phyloP scores from a whole-genome alignment of 2,797 vertebrate genomes.

The Melanotaenia trifasciata region DNA sequence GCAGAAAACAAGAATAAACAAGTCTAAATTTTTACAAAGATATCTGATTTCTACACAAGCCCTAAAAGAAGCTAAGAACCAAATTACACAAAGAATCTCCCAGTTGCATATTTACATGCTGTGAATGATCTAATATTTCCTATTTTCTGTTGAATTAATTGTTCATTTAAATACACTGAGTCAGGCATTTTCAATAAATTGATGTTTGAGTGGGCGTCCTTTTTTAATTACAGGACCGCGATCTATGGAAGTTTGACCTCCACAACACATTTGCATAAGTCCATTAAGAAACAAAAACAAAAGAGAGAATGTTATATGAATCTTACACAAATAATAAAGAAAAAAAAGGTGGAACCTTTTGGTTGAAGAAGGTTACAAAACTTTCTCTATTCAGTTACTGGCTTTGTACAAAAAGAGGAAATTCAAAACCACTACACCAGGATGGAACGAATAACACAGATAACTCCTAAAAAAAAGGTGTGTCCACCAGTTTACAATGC shows the following conservation, averaged over 20 bases:
- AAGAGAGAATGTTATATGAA: neutral
- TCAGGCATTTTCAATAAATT: too few relatives aligned
- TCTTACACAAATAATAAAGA: too few relatives aligned
- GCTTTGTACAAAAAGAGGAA: neutral
- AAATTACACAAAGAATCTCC: too few relatives aligned
- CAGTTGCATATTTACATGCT: too few relatives aligned
- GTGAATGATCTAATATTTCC: neutral
- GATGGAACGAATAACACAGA: neutral
- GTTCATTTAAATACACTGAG: too few relatives aligned
- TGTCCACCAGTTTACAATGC: neutral
- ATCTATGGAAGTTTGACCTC: neutral
- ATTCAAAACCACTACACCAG: neutral
- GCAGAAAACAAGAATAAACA: neutral
- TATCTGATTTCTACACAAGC: too few relatives aligned
- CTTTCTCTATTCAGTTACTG: neutral
- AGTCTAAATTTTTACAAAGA: too few relatives aligned
- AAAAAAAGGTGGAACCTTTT: too few relatives aligned
- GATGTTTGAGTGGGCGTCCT: neutral
- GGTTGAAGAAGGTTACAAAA: neutral
- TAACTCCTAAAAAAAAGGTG: neutral
- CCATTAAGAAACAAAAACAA: neutral
- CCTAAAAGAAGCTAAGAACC: too few relatives aligned
- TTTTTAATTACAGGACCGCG: neutral
- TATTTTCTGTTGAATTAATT: neutral
- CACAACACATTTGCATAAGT: neutral